These are phyloP conservation scores for Steatocranus sp. DNA, from an alignment of 2,797 vertebrate species.

Conservation along the genomic window DNA sequence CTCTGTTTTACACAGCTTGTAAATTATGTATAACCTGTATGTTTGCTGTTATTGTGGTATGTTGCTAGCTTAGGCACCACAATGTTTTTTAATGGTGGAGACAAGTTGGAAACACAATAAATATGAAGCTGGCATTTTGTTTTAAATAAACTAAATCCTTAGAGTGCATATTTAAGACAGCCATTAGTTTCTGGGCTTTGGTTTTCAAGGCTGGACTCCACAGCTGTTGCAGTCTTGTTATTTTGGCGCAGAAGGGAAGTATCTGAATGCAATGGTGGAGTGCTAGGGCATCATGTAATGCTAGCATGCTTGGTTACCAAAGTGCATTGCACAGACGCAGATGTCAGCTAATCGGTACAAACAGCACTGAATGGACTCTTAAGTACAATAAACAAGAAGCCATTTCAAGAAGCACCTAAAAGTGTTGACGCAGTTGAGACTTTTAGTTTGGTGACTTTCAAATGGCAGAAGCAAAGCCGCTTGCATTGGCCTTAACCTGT, in stretches of 20 bases:
- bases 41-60: neutral
- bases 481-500: neutral
- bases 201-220: neutral
- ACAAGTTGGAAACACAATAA: neutral
- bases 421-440: neutral
- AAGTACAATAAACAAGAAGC: neutral
- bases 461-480: neutral
- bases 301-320: neutral
- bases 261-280: neutral
- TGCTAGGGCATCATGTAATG: neutral
- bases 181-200: neutral
- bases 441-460: neutral
- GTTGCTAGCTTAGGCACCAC: neutral
- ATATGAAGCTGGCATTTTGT: neutral
- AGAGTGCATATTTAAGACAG: neutral
- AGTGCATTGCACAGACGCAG: neutral
- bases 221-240: neutral
- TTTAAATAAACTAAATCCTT: neutral
- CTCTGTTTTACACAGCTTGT: neutral
- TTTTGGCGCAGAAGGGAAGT: rapidly evolving
- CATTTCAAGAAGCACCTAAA: neutral
- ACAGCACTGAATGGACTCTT: neutral
- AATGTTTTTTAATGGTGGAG: neutral
- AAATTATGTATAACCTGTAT: neutral
- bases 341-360: neutral